Evolutionary conservation across 92 coral and sea anemone genomes (phyloP), one percentile per base, ranked within the genome.

Genomic region (Porites rus): DNA sequence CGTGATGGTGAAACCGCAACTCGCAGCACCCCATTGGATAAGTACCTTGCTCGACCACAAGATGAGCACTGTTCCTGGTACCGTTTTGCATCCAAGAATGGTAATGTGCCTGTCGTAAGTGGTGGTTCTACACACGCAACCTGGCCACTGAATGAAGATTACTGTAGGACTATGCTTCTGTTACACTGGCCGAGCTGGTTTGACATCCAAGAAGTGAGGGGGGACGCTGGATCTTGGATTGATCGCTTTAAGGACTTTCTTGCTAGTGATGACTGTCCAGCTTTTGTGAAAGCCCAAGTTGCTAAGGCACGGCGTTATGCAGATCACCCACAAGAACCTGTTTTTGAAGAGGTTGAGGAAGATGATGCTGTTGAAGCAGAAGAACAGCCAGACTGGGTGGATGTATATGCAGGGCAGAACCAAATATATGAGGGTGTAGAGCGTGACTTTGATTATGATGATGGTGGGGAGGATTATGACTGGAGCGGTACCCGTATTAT

Each of bases 181-280:
- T 69, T 86, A 62, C 89, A 86, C 79, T 87, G 90, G 90, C 90
- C 90, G 18, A 87, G 52, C 81, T 87, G 86, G 90, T 87, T 87
- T 79, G 19, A 68, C 54, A 71, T 87, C 54, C 86, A 79, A 80
- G 90, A 80, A 82, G 71, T 71, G 14, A 86, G 38, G 79, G 56
- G 85, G 38, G 69, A 16, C 22, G 58, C 58, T 14, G 66, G 17
- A 21, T 76, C 84, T 6, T 83, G 60, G 60, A 54, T 54, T 54
- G 60, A 81, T 38, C 63, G 68, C 38, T 65, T 85, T 22, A 51
- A 65, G 52, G 17, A 25, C 10, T 85, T 85, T 50, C 0, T 85
- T 21, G 6, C 46, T 28, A 68, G 54, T 12, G 60, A 22, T 51
- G 46, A 86, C 56, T 86, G 89, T 73, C 85, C 90, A 31, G 7